Percentiles rank a stretch among this genome's conserved stretches.
Evolutionary conservation across 2,113 vertebrate species (phyloP).

Genomic region (Nanorana parkeri): DNA sequence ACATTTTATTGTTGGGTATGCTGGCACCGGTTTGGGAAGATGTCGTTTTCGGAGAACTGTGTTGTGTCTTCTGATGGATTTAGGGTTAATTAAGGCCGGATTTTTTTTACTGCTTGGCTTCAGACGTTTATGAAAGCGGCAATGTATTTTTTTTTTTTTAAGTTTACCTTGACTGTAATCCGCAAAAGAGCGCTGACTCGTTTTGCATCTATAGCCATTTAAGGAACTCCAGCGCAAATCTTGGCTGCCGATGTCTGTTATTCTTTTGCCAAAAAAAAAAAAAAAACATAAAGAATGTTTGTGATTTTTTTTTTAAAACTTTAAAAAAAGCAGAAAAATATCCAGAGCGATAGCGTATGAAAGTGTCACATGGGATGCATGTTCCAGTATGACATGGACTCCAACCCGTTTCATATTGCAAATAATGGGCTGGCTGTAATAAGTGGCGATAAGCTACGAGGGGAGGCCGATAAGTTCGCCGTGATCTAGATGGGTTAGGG

Average conservation of each 20-base stretch:
- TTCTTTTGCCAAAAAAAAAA: conserved; percentile 32
- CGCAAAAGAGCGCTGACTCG: background rate
- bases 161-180: background rate
- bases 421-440: too few species aligned
- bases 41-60: conserved; percentile 5
- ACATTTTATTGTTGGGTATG: conserved; percentile 11
- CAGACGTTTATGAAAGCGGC: background rate
- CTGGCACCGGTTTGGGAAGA: conserved; percentile 3
- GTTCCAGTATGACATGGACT: too few species aligned
- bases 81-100: background rate
- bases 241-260: background rate
- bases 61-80: background rate
- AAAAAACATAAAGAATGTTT: background rate
- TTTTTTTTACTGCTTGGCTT: conserved; percentile 2
- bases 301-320: background rate
- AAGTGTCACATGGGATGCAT: background rate
- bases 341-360: background rate
- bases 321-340: background rate
- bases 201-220: conserved; percentile 14
- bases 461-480: too few species aligned
- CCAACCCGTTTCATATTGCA: too few species aligned
- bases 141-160: background rate
- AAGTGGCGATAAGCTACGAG: too few species aligned
- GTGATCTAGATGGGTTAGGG: too few species aligned
- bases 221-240: background rate